These are phyloP conservation scores for Gari tellinella DNA, from an alignment of 2,888 invertebrate genomes.

Conservation along the genomic window DNA sequence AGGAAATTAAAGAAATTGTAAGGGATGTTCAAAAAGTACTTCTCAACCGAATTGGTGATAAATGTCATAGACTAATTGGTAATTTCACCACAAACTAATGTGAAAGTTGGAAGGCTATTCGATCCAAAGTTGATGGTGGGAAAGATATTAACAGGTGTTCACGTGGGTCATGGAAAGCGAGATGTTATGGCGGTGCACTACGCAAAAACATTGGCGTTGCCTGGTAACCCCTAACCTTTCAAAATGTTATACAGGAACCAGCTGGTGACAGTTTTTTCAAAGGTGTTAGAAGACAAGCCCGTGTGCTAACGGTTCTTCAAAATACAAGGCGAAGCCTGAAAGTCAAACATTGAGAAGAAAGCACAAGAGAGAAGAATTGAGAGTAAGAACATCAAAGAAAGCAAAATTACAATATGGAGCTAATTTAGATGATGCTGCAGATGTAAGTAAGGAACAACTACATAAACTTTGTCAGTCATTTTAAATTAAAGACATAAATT, in stretches of 20 bases:
- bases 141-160: slow-evolving; percentile 39
- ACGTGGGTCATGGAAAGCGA: slow-evolving; percentile 37
- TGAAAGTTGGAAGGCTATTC: slow-evolving; percentile 51
- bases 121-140: slow-evolving; percentile 56
- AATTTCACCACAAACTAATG: too few species aligned
- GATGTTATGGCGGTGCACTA: slow-evolving; percentile 39
- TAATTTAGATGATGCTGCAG: slow-evolving; percentile 11
- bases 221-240: slow-evolving; percentile 27
- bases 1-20: slow-evolving; percentile 17
- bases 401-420: slow-evolving; percentile 24
- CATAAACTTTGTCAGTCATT: background rate
- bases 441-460: slow-evolving; percentile 10
- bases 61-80: too few species aligned
- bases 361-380: slow-evolving; percentile 4
- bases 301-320: background rate
- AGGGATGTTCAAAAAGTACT: slow-evolving; percentile 32
- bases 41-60: too few species aligned
- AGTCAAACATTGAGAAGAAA: slow-evolving; percentile 14
- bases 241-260: background rate
- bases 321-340: slow-evolving; percentile 11
- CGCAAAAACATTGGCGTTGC: slow-evolving; percentile 28
- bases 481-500: slow-evolving; percentile 20
- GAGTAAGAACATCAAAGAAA: slow-evolving; percentile 6
- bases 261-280: slow-evolving; percentile 5
- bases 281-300: background rate